These are phyloP conservation scores for Bhutanitis thaidina DNA, from an alignment of 2,888 invertebrate genomes.

Conservation along the genomic window DNA sequence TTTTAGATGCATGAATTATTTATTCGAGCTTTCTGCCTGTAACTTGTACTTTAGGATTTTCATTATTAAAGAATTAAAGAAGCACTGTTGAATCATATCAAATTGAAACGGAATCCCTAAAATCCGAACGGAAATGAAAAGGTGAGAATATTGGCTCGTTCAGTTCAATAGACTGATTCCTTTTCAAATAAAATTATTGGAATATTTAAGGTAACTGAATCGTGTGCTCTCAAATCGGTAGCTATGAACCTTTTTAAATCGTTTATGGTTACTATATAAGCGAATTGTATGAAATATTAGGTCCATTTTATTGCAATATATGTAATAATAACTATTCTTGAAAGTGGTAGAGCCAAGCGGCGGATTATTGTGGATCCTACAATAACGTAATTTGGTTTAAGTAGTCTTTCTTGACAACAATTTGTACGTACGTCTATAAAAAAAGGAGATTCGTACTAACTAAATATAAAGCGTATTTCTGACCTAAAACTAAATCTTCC, in stretches of 20 bases:
- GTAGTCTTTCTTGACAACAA: too few species aligned
- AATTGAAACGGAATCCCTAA: conserved; percentile 30
- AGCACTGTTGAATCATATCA: conserved; percentile 26
- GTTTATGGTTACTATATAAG: neutral
- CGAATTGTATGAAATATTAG: neutral
- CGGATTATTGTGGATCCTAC: too few species aligned
- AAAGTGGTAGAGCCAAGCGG: too few species aligned
- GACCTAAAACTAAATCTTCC: too few species aligned
- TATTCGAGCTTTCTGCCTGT: neutral
- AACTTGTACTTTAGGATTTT: neutral
- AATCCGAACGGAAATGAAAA: conserved; percentile 27
- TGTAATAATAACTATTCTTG: too few species aligned
- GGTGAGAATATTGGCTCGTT: conserved; percentile 24
- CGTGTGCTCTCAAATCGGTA: neutral
- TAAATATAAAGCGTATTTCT: too few species aligned
- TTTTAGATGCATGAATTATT: too few species aligned
- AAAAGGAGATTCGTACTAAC: too few species aligned
- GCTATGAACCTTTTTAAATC: conserved; percentile 1
- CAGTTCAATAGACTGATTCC: conserved; percentile 3
- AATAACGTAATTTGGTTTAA: too few species aligned
- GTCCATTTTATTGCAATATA: too few species aligned
- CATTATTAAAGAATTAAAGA: conserved; percentile 9
- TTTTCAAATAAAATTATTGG: conserved; percentile 15
- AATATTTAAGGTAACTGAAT: neutral
- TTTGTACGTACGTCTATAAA: too few species aligned